Conservation (phyloP, 2,113 vertebrate genomes). For the Hydrochoerus hydrochaeris region DNA sequence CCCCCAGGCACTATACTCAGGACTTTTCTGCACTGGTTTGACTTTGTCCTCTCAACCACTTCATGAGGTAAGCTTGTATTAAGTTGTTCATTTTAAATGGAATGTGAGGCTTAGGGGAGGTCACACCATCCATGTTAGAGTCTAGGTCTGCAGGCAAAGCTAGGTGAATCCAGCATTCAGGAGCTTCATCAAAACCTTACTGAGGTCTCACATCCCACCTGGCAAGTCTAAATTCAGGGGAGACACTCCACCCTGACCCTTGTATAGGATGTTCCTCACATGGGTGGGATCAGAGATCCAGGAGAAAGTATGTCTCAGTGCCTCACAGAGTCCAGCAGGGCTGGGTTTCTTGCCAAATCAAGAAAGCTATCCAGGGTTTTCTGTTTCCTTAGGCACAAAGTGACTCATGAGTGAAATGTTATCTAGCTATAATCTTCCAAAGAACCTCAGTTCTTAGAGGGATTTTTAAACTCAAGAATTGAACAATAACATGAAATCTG, state of each 20-base stretch:
- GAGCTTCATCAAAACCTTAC: neutral
- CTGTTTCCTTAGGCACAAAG: neutral
- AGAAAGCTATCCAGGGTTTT: neutral
- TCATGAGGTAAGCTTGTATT: neutral
- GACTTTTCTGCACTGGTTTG: neutral
- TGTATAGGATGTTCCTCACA: fast-evolving
- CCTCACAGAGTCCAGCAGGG: neutral
- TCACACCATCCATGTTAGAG: neutral
- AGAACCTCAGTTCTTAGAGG: constrained; percentile 38
- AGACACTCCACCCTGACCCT: neutral
- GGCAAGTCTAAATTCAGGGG: neutral
- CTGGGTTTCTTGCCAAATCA: neutral
- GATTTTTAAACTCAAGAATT: constrained; percentile 54
- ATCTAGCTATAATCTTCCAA: neutral
- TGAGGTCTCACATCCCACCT: neutral
- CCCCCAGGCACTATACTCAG: neutral
- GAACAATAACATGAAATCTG: constrained; percentile 66
- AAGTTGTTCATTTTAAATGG: neutral
- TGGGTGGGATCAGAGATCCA: neutral
- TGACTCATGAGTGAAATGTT: neutral
- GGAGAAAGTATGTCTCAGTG: neutral
- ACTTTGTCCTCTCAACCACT: neutral
- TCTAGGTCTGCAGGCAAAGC: neutral
- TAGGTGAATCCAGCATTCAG: neutral
- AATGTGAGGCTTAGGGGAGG: neutral